phyloP scores from a whole-genome alignment of 2,113 vertebrate genomes.

The Perca fluviatilis region DNA sequence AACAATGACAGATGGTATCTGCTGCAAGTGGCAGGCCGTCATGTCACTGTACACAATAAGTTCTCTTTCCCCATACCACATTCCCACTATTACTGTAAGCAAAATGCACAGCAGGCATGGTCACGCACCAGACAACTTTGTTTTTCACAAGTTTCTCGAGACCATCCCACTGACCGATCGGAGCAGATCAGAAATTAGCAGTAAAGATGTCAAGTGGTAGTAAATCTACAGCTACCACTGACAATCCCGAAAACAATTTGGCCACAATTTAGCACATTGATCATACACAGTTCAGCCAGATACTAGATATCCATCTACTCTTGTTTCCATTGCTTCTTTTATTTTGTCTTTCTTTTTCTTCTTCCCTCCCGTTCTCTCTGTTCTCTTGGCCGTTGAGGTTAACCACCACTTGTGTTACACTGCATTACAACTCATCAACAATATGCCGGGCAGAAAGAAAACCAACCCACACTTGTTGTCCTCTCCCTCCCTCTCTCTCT shows the following conservation, averaged over 20 bases:
- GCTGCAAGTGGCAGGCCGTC: slow-evolving; percentile 45
- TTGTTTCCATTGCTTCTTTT: slow-evolving; percentile 29
- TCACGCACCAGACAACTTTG: slow-evolving; percentile 20
- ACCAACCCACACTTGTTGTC: slow-evolving; percentile 69
- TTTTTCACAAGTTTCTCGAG: slow-evolving; percentile 19
- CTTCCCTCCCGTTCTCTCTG: slow-evolving; percentile 60
- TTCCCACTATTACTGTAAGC: slow-evolving; percentile 48
- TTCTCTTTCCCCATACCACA: slow-evolving; percentile 4
- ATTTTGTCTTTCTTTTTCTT: slow-evolving; percentile 26
- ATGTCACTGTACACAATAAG: slow-evolving; percentile 27
- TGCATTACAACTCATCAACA: slow-evolving; percentile 82
- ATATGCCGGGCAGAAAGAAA: slow-evolving; percentile 67
- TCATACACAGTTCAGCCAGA: not conserved
- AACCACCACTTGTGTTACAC: slow-evolving; percentile 87
- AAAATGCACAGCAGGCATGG: slow-evolving; percentile 39
- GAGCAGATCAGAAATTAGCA: not conserved
- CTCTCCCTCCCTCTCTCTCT: slow-evolving; percentile 46
- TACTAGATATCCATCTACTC: too few species aligned
- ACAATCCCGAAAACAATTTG: too few species aligned
- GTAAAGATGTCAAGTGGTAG: too few species aligned
- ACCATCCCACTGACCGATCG: not conserved
- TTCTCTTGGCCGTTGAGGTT: slow-evolving; percentile 81
- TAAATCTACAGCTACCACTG: too few species aligned
- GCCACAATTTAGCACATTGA: too few species aligned
- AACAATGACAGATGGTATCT: slow-evolving; percentile 66